Evolutionary conservation across 2,113 vertebrate genomes (phyloP), one percentile per base, ranked within the genome.

Genomic region (Cyanoderma ruficeps): DNA sequence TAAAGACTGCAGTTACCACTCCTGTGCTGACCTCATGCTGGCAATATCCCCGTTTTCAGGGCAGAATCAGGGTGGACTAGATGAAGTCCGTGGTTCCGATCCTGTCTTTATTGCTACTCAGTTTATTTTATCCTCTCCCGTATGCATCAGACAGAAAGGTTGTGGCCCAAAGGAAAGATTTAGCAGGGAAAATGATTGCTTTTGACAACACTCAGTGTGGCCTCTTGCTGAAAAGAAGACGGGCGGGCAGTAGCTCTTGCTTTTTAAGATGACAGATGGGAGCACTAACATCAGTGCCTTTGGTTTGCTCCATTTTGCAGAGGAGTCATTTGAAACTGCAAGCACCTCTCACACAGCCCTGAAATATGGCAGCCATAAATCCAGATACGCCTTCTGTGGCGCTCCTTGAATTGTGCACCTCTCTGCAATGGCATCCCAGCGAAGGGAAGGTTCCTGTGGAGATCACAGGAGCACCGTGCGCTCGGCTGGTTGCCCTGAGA

Each of bases 351-450:
- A 76, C 50, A 60, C 15, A 85, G 91, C 57, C 68, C 67, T 77
- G 71, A 96, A 91, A 94, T 74, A 93, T 10, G 55, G 68, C 77
- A 94, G 56, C 57, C 68, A 64, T 90, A 96, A 93, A 96, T 90
- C 83, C 86, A 89, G 64, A 65, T 18, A 30, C 3, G 35, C 42
- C 89, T 91, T 72, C 87, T 70, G 82, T 13, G 42, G 50, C 2
- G 15, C 63, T 89, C 52, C 68, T 84, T 60, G 85, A 41, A 16
- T 35, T 15, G 64, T 60, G 49, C 7, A 6, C 64, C 57, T 75
- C 79, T 63, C 53, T 72, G 83, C 69, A 84, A 2, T 3, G 44
- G 56, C 65, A 49, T 11, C 83, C 50, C 83, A n/a, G 86, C 61
- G 17, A 56, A 30, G 65, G 37, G 61, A 79, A 50, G 57, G 39